Percentiles rank a stretch among this genome's conserved stretches.
Evolutionary conservation across 2,113 vertebrate species (phyloP).

Genomic region (Psephotus haematonotus): DNA sequence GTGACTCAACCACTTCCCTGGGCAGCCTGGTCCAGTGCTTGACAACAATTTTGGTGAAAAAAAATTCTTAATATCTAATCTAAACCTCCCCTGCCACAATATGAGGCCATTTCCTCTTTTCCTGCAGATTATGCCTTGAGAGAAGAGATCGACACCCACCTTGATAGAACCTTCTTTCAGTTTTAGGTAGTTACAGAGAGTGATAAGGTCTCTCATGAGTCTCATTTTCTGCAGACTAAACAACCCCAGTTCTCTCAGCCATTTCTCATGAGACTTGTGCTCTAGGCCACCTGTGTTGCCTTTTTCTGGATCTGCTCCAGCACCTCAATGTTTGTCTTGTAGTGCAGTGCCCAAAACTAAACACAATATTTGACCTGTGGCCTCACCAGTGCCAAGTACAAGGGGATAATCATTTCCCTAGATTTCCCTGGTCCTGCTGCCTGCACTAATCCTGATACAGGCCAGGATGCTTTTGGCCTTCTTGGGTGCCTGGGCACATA

Average conservation of each 20-base stretch:
- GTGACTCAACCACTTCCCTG: not conserved
- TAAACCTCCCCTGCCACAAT: not conserved
- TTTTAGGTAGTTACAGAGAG: not conserved
- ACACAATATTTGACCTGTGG: not conserved
- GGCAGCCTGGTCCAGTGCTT: not conserved
- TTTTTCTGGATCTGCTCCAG: not conserved
- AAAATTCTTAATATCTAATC: not conserved
- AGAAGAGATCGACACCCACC: accelerated
- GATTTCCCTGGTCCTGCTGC: not conserved
- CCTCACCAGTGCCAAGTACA: not conserved
- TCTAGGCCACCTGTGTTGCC: accelerated
- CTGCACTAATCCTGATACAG: not conserved
- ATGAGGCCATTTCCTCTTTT: not conserved
- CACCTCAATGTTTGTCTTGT: not conserved
- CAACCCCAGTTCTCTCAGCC: not conserved
- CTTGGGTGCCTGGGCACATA: not conserved
- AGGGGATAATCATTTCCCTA: not conserved
- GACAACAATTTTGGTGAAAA: not conserved
- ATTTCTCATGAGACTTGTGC: not conserved
- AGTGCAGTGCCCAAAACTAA: not conserved
- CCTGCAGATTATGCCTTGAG: not conserved
- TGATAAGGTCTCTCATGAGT: not conserved
- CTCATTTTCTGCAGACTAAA: not conserved
- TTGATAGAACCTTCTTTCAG: accelerated
- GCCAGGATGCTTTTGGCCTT: not conserved